A percentile compares a stretch with the other conserved stretches of the same genome.
phyloP scores from a whole-genome alignment of 2,113 vertebrate species.

The Rhabdornis inornatus region DNA sequence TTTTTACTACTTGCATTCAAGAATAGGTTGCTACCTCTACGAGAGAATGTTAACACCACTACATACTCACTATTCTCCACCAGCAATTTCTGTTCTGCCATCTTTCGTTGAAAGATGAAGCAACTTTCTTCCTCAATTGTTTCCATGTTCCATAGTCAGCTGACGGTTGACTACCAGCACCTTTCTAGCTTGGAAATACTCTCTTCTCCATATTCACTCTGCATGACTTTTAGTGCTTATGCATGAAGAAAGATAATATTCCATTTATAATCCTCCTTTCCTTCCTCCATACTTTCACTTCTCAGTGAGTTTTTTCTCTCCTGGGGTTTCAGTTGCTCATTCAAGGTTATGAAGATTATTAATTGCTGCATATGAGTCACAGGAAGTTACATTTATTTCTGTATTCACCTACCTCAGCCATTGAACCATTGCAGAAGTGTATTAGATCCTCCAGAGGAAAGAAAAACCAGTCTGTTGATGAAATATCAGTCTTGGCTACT shows the following conservation, averaged over 20 bases:
- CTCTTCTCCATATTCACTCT: not conserved
- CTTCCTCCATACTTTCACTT: constrained; percentile 2
- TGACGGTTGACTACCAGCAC: not conserved
- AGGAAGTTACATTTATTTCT: constrained; percentile 29
- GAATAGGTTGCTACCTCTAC: not conserved
- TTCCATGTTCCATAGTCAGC: not conserved
- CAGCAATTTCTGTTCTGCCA: not conserved
- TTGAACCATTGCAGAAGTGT: not conserved
- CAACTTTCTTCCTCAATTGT: not conserved
- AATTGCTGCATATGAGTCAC: not conserved
- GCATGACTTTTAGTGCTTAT: not conserved
- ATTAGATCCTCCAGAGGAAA: not conserved
- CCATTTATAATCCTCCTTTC: not conserved
- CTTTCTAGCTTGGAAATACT: not conserved
- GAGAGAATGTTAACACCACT: not conserved
- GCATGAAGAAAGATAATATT: not conserved
- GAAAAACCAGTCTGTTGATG: not conserved
- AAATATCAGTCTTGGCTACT: not conserved
- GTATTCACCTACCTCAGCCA: not conserved
- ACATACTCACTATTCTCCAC: not conserved
- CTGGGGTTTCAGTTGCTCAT: not conserved
- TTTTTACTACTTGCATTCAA: not conserved
- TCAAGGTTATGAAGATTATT: constrained; percentile 1
- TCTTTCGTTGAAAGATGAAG: not conserved
- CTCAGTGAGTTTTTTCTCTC: constrained; percentile 5